These are phyloP conservation scores for Gastrophryne carolinensis DNA, from an alignment of 2,797 vertebrate species.

Conservation along the genomic window DNA sequence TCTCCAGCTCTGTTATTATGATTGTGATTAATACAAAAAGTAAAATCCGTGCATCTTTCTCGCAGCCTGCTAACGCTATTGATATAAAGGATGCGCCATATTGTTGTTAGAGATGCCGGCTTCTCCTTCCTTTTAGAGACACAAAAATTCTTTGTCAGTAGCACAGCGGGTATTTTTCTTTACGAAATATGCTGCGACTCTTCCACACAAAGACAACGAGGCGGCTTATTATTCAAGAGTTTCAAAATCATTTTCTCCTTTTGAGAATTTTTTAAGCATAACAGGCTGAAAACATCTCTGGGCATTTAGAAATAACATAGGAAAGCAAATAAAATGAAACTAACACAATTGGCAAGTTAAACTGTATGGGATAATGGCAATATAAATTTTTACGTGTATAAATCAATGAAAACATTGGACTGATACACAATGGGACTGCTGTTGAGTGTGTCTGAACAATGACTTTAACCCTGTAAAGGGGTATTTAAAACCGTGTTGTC, in stretches of 20 bases:
- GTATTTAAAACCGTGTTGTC: too few species aligned
- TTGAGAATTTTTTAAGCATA: background rate
- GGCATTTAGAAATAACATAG: background rate
- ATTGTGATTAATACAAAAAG: too few species aligned
- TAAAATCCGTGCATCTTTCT: too few species aligned
- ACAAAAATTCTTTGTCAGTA: background rate
- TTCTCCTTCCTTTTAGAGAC: background rate
- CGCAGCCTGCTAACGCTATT: background rate
- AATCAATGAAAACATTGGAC: too few species aligned
- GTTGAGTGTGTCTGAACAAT: too few species aligned
- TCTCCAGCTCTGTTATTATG: too few species aligned
- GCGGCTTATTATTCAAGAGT: conserved; percentile 26
- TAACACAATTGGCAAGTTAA: background rate
- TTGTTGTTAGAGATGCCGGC: background rate
- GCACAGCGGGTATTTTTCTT: background rate
- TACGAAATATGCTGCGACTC: conserved; percentile 20
- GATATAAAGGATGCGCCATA: background rate
- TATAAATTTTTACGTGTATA: background rate
- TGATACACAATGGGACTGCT: too few species aligned
- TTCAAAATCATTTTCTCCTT: conserved; percentile 24
- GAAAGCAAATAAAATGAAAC: background rate
- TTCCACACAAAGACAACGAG: conserved; percentile 31
- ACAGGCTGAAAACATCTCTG: conserved; percentile 9
- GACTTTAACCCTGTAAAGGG: too few species aligned
- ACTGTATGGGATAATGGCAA: background rate